Conservation (phyloP, 2,888 invertebrate species). For the Nemapogon koenigi region DNA sequence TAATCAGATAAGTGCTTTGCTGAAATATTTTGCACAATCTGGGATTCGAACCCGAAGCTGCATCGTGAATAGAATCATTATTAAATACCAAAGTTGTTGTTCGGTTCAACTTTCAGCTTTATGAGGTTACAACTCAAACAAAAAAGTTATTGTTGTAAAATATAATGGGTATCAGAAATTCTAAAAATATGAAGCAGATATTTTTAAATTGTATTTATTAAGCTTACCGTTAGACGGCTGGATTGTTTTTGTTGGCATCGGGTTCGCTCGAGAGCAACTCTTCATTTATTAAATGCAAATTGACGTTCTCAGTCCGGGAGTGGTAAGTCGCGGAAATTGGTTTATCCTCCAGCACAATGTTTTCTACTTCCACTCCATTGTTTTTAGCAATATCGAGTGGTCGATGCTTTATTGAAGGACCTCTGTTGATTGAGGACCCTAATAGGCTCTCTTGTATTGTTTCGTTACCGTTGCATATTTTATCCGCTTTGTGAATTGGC, state of each 20-base stretch:
- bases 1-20: no score
- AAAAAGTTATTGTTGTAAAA: no score
- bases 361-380: conserved; percentile 64
- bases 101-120: no score
- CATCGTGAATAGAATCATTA: no score
- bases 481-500: conserved; percentile 65
- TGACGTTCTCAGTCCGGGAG: conserved; percentile 41
- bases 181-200: no score
- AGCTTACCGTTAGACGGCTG: conserved; percentile 36
- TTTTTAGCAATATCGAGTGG: conserved; percentile 43
- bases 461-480: conserved; percentile 78
- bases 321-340: conserved; percentile 39
- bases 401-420: conserved; percentile 47
- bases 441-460: conserved; percentile 73
- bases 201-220: no score
- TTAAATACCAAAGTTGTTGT: no score
- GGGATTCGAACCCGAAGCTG: no score
- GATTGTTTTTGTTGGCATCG: conserved; percentile 28
- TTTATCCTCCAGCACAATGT: conserved; percentile 57
- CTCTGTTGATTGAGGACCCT: conserved; percentile 63
- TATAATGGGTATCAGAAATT: no score
- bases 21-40: no score
- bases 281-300: conserved; percentile 48
- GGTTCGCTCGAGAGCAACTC: conserved; percentile 42
- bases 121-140: no score